Percentiles rank a stretch among this genome's conserved stretches.
Evolutionary conservation across 2,888 invertebrate genomes (phyloP).

Genomic region (Pterostichus madidus): DNA sequence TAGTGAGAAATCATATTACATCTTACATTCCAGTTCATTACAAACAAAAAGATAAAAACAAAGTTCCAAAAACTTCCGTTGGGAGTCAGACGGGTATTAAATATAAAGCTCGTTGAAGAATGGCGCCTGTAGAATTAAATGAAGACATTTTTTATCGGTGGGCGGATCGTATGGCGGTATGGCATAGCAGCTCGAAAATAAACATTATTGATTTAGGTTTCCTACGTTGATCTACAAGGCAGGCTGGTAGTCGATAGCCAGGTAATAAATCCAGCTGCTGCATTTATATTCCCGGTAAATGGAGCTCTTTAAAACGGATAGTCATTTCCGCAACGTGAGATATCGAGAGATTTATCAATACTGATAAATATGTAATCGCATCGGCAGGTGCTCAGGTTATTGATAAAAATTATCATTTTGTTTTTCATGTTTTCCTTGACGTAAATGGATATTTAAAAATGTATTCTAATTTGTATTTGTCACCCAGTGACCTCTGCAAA

Average conservation of each 20-base stretch:
- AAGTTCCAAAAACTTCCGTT: slow-evolving; percentile 28
- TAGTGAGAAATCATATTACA: not conserved
- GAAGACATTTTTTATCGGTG: slow-evolving; percentile 43
- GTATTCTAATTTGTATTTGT: not conserved
- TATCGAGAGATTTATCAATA: not conserved
- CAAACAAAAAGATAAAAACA: slow-evolving; percentile 18
- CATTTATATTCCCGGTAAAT: not conserved
- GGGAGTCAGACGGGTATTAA: slow-evolving; percentile 9
- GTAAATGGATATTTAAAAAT: not conserved
- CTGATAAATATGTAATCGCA: not conserved
- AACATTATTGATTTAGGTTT: slow-evolving; percentile 46
- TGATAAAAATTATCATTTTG: slow-evolving; percentile 11
- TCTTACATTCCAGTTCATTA: slow-evolving; percentile 11
- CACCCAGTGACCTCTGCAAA: not conserved
- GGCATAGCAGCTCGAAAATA: slow-evolving; percentile 2
- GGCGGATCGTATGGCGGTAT: slow-evolving; percentile 4
- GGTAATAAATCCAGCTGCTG: not conserved
- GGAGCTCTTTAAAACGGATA: slow-evolving; percentile 13
- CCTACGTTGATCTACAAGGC: slow-evolving; percentile 24
- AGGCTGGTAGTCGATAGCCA: slow-evolving; percentile 1
- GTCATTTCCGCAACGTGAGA: slow-evolving; percentile 1
- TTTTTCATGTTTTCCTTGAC: slow-evolving; percentile 6
- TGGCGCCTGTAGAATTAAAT: slow-evolving; percentile 42
- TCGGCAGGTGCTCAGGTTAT: not conserved
- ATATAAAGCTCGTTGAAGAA: slow-evolving; percentile 12